Conservation (phyloP, 2,113 vertebrate species). For the Odocoileus virginianus region DNA sequence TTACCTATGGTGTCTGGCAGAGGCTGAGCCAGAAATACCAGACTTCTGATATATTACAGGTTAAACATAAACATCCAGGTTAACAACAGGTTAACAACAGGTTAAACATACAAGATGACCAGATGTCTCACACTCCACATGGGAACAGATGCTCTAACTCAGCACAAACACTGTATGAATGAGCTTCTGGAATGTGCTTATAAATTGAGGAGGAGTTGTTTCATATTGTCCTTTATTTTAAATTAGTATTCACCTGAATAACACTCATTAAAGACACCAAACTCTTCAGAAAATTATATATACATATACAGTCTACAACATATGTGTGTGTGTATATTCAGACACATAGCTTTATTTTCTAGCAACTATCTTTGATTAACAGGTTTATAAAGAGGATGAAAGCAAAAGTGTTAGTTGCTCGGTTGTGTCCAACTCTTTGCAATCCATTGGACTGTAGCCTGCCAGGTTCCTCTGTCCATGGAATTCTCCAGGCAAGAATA, state of each 20-base stretch:
- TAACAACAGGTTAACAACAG: no score
- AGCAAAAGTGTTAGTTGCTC: neutral
- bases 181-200: neutral
- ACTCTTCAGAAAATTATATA: neutral
- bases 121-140: neutral
- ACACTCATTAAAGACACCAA: neutral
- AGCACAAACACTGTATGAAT: neutral
- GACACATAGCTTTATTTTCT: neutral
- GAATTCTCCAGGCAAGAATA: neutral
- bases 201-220: neutral
- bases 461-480: neutral
- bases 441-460: neutral
- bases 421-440: neutral
- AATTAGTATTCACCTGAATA: neutral
- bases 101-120: neutral
- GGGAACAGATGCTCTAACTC: neutral
- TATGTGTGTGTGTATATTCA: neutral
- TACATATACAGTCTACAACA: neutral
- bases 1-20: fast-evolving
- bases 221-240: neutral
- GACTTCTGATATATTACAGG: neutral
- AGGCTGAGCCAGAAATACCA: neutral
- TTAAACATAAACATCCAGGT: neutral
- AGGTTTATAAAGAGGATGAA: neutral
- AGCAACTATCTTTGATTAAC: neutral